Evolutionary conservation across 2,888 invertebrate species (phyloP).

Genomic region (Scaeva pyrastri): DNA sequence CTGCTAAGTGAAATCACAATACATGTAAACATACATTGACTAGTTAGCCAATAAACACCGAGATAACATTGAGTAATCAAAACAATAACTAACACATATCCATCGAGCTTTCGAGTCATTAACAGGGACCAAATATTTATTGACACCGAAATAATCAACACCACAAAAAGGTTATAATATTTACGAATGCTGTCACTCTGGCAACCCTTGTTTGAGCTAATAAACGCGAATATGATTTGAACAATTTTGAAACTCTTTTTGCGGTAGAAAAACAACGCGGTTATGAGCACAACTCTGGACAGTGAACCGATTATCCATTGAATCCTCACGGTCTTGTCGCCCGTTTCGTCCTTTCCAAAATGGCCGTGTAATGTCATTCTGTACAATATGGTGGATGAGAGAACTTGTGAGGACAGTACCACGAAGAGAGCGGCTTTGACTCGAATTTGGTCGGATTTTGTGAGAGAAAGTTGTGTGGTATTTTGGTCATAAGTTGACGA

Average conservation of each 20-base stretch:
- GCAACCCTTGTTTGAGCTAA: not conserved
- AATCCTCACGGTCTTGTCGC: not conserved
- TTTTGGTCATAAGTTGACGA: not conserved
- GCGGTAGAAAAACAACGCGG: not conserved
- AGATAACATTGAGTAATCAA: not conserved
- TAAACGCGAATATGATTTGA: not conserved
- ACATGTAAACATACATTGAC: not conserved
- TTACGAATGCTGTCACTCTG: not conserved
- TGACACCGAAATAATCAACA: not conserved
- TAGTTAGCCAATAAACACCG: not conserved
- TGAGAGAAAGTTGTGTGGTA: not conserved
- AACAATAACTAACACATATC: not conserved
- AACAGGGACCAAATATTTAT: not conserved
- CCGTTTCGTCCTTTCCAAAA: constrained; percentile 6
- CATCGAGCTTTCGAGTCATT: not conserved
- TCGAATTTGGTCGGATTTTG: not conserved
- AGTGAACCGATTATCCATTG: not conserved
- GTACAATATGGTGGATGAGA: not conserved
- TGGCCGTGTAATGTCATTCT: not conserved
- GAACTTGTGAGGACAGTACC: not conserved
- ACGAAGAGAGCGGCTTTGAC: not conserved
- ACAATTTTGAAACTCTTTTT: not conserved
- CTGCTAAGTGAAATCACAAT: not conserved
- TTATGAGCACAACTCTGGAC: not conserved
- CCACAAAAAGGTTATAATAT: not conserved